A percentile compares a stretch with the other conserved stretches of the same genome.
Evolutionary conservation across 1,140 invertebrate genomes (phyloP).

Genomic region (Ceratina australensis): DNA sequence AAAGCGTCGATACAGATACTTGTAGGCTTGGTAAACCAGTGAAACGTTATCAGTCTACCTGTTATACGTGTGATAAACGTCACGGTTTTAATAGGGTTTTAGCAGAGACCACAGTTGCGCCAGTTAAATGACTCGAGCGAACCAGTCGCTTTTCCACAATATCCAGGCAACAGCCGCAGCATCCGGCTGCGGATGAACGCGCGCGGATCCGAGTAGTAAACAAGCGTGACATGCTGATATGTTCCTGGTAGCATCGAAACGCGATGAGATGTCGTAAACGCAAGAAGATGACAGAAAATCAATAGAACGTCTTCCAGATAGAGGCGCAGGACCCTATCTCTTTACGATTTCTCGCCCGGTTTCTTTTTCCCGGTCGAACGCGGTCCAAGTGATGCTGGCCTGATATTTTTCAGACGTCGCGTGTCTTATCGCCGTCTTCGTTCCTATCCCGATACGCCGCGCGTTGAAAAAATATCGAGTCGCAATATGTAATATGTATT

Average conservation of each 20-base stretch:
- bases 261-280: slow-evolving; percentile 78
- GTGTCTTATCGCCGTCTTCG: slow-evolving; percentile 52
- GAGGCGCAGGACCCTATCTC: not conserved
- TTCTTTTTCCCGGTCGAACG: slow-evolving; percentile 37
- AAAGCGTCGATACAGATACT: too few species aligned
- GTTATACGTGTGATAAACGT: too few species aligned
- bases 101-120: not conserved
- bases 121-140: not conserved
- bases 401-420: slow-evolving; percentile 74
- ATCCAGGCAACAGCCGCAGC: slow-evolving; percentile 57
- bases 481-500: slow-evolving; percentile 66
- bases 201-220: slow-evolving; percentile 46
- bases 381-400: slow-evolving; percentile 68
- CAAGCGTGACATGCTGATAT: slow-evolving; percentile 68
- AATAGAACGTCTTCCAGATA: slow-evolving; percentile 68
- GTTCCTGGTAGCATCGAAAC: slow-evolving; percentile 77
- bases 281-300: slow-evolving; percentile 78
- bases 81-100: too few species aligned
- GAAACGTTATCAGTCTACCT: too few species aligned
- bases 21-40: too few species aligned
- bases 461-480: slow-evolving; percentile 52
- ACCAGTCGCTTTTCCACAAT: slow-evolving; percentile 42
- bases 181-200: slow-evolving; percentile 15
- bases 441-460: slow-evolving; percentile 7
- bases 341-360: slow-evolving; percentile 31